Base-by-base conservation (phyloP, 2,113 vertebrate species). In the Gymnorhina tibicen region DNA sequence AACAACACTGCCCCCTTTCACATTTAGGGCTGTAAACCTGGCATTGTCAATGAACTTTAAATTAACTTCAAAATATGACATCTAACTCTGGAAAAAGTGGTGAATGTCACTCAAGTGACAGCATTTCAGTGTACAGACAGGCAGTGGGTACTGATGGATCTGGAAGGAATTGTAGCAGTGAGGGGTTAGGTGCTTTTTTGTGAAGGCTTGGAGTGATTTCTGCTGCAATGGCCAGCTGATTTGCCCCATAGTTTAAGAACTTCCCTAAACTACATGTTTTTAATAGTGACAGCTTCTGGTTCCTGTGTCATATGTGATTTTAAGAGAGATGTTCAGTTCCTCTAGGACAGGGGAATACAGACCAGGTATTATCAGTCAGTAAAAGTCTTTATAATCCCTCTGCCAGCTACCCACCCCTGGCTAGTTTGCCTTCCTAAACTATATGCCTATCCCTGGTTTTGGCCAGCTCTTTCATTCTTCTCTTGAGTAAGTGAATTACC, bases 1-100 rank as follows among this genome's bases (percentile, higher is more conserved):
- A 91, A 59, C 70, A 89, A 83, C 63, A 59, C 67, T 94, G 82
- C 87, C 85, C 50, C 59, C 78, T 80, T 88, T 83, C 90, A 91
- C 33, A 80, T 80, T 63, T 42, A 64, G 60, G 64, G 32, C 49
- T 91, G 24, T 37, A 91, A 89, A 87, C 21, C 17, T 77, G 53
- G 58, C 21, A 9, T 58, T 74, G 56, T n/a, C 27, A 16, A 5
- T 27, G 37, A 87, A 32, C n/a, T 82, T 87, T 79, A 60, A 76
- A 85, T 33, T 79, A 19, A 53, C 32, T 68, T 91, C n/a, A 30
- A 62, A 91, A 58, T 46, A 55, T 33, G 32, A 58, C 44, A 47
- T 56, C 28, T 26, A 53, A 6, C n/a, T 92, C 37, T 1, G 2
- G n/a, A 70, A 85, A 64, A 85, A 80, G 4, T 8, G 35, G 21